Conservation (phyloP, 1,140 invertebrate species). For the Psilanteris sp. region DNA sequence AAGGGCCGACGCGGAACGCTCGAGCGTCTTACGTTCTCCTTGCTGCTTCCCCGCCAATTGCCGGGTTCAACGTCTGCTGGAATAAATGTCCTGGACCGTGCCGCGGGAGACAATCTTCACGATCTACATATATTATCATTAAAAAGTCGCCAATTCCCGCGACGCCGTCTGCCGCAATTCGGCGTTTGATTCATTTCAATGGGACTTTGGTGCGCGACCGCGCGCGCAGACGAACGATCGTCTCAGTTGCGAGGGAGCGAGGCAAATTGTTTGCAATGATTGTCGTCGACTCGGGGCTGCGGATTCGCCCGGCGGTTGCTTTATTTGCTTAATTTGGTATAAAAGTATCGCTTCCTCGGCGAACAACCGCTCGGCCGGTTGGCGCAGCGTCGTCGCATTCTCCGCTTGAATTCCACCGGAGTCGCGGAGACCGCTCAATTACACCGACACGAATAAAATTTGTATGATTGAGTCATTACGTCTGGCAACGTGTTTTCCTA, state of each 20-base stretch:
- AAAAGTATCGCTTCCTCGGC: no score
- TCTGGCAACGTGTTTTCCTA: constrained; percentile 41
- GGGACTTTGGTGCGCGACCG: no score
- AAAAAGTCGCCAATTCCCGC: constrained; percentile 22
- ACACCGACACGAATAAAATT: constrained; percentile 47
- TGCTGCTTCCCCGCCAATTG: constrained; percentile 13
- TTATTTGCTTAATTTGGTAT: no score
- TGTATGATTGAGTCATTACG: constrained; percentile 54
- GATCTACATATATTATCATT: constrained; percentile 45
- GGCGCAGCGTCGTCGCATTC: constrained; percentile 36
- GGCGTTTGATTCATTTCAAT: not conserved
- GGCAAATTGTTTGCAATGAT: no score
- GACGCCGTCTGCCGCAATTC: constrained; percentile 12
- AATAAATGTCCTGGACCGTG: constrained; percentile 23
- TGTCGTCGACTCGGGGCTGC: no score
- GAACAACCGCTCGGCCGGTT: not conserved
- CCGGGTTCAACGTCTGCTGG: constrained; percentile 15
- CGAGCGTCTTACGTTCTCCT: constrained; percentile 22
- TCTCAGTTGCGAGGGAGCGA: no score
- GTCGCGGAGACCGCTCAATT: constrained; percentile 35
- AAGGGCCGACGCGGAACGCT: constrained; percentile 30
- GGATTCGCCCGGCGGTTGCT: no score
- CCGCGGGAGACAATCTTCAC: not conserved
- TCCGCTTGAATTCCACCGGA: constrained; percentile 3
- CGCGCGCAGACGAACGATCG: no score